Evolutionary conservation across 2,113 vertebrate genomes (phyloP).

Genomic region (Cyanoramphus novaezelandiae): DNA sequence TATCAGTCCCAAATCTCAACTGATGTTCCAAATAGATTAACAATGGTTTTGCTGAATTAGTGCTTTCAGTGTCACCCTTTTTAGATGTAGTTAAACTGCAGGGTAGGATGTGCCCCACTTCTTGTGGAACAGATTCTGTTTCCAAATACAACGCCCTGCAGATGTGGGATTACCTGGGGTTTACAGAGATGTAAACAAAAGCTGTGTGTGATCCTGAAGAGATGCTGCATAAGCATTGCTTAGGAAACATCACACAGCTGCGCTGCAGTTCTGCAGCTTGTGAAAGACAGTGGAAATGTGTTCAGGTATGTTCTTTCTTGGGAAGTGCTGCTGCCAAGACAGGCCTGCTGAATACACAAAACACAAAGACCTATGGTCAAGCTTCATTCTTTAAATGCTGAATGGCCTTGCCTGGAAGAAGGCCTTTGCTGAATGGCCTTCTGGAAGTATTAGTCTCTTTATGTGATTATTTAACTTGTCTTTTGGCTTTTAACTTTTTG

Average conservation of each 20-base stretch:
- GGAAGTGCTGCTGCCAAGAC: not conserved
- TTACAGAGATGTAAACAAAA: not conserved
- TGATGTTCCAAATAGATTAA: not conserved
- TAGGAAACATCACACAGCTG: not conserved
- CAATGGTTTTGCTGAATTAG: not conserved
- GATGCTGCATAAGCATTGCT: not conserved
- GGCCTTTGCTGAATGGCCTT: not conserved
- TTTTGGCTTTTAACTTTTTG: not conserved
- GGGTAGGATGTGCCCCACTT: not conserved
- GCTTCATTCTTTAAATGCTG: not conserved
- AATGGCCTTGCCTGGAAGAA: not conserved
- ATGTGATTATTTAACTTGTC: not conserved
- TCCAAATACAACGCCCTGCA: not conserved
- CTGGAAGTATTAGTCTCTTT: not conserved
- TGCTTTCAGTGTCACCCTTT: not conserved
- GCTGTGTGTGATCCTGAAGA: not conserved
- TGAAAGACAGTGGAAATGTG: not conserved
- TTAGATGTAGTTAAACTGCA: not conserved
- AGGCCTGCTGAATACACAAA: not conserved
- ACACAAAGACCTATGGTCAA: not conserved
- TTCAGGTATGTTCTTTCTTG: not conserved
- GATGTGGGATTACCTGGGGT: not conserved
- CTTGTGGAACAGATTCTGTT: not conserved
- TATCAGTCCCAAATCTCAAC: constrained; percentile 22
- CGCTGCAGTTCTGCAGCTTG: not conserved